A percentile compares a stretch with the other conserved stretches of the same genome.
Conservation (phyloP, 1,140 invertebrate species). For the Semibalanus balanoides region DNA sequence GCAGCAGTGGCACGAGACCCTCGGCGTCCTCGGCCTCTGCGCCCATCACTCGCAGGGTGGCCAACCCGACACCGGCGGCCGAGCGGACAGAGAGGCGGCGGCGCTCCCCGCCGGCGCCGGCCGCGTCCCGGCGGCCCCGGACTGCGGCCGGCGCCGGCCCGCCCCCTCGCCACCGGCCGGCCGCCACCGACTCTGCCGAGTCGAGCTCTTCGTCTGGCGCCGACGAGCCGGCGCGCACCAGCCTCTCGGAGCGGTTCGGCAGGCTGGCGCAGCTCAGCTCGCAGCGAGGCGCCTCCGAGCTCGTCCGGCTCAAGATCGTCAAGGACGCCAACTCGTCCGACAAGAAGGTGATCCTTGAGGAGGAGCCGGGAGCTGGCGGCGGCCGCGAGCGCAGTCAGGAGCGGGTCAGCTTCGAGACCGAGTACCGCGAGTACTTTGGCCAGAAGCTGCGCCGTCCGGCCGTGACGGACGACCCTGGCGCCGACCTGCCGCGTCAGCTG, state of each 20-base stretch:
- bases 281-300: conserved; percentile 41
- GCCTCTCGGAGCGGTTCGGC: conserved; percentile 64
- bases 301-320: conserved; percentile 22
- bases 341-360: background rate
- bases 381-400: conserved; percentile 8
- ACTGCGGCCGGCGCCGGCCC: no score
- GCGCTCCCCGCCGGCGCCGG: background rate
- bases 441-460: background rate
- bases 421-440: conserved; percentile 5
- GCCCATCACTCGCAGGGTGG: background rate
- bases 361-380: conserved; percentile 3
- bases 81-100: background rate
- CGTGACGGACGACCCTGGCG: conserved; percentile 16
- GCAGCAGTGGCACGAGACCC: no score
- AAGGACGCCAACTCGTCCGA: conserved; percentile 14
- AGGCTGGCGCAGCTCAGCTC: conserved; percentile 73
- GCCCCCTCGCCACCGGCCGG: no score
- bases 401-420: conserved; percentile 4
- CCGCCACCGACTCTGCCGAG: background rate
- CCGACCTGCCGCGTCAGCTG: conserved; percentile 21
- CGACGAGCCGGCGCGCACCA: conserved; percentile 34
- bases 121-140: no score
- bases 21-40: no score
- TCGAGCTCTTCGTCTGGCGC: conserved; percentile 16
- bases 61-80: background rate